These are phyloP conservation scores for Pristionchus mayeri DNA, from an alignment of 2,888 invertebrate genomes.

Conservation along the genomic window DNA sequence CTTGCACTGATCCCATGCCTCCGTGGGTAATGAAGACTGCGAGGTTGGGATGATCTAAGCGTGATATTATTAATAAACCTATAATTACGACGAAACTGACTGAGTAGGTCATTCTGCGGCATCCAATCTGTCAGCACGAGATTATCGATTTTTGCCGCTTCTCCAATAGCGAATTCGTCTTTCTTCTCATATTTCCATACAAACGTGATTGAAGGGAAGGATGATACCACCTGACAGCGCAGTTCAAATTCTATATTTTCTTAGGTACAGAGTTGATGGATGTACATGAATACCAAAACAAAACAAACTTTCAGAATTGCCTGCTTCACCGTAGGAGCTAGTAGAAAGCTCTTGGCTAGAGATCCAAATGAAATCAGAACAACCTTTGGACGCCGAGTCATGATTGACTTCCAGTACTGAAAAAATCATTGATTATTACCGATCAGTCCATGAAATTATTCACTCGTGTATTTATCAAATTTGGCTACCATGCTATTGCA, in stretches of 20 bases:
- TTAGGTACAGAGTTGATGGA: not conserved
- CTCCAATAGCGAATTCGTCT: constrained; percentile 20
- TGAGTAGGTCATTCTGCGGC: constrained; percentile 27
- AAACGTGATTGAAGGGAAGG: not conserved
- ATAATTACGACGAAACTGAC: not conserved
- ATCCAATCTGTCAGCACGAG: constrained; percentile 7
- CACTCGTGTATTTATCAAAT: not conserved
- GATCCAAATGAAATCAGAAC: constrained; percentile 20
- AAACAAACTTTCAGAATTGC: constrained; percentile 4
- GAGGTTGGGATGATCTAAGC: constrained; percentile 26
- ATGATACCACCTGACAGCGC: not conserved
- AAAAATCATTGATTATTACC: not conserved
- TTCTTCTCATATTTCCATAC: constrained; percentile 32
- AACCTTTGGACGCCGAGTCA: not conserved
- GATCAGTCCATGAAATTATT: not conserved
- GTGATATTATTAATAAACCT: not conserved
- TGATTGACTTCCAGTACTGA: not conserved
- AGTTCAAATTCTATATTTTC: not conserved
- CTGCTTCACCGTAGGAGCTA: not conserved
- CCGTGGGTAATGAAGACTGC: constrained; percentile 16
- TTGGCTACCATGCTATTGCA: not conserved
- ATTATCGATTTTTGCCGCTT: not conserved
- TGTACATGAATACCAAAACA: too few species aligned
- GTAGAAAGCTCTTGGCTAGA: not conserved
- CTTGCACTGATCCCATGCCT: constrained; percentile 40